A percentile compares a stretch with the other conserved stretches of the same genome.
phyloP scores from a whole-genome alignment of 2,888 invertebrate species.

The Bhutanitis thaidina region DNA sequence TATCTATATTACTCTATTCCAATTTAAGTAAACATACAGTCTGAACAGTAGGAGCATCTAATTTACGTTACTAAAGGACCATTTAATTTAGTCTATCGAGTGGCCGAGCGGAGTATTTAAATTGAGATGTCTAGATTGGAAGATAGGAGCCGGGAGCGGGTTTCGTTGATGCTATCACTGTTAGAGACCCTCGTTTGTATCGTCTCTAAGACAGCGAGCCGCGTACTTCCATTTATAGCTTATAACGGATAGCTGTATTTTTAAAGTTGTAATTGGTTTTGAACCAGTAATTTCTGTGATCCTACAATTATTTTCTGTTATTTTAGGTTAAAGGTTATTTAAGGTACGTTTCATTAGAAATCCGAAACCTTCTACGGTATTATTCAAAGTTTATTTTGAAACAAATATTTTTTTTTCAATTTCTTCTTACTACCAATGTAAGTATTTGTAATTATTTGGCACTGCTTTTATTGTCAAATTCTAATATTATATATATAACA shows the following conservation, averaged over 20 bases:
- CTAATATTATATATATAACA: too few relatives aligned
- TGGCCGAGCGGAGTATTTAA: slow-evolving; percentile 49
- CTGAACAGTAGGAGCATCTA: slow-evolving; percentile 24
- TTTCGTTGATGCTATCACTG: slow-evolving; percentile 50
- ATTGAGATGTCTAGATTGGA: slow-evolving; percentile 68
- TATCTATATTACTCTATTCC: background rate
- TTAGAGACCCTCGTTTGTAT: slow-evolving; percentile 30
- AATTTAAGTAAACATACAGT: slow-evolving; percentile 26
- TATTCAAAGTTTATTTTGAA: too few relatives aligned
- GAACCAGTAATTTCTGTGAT: too few relatives aligned
- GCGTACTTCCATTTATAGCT: slow-evolving; percentile 8
- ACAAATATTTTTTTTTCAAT: too few relatives aligned
- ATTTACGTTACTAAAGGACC: slow-evolving; percentile 21
- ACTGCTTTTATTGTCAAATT: too few relatives aligned
- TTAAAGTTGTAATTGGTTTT: slow-evolving; percentile 2
- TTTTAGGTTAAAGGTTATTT: too few relatives aligned
- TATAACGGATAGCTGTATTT: slow-evolving; percentile 9
- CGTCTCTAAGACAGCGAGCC: slow-evolving; percentile 15
- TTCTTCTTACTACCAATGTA: too few relatives aligned
- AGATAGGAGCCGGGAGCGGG: slow-evolving; percentile 55
- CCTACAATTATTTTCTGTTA: too few relatives aligned
- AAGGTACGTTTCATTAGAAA: too few relatives aligned
- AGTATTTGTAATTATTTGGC: too few relatives aligned
- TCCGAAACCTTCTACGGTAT: too few relatives aligned
- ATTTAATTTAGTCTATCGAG: slow-evolving; percentile 42